phyloP scores from a whole-genome alignment of 2,797 vertebrate species.

The Catamblyrhynchus diadema region DNA sequence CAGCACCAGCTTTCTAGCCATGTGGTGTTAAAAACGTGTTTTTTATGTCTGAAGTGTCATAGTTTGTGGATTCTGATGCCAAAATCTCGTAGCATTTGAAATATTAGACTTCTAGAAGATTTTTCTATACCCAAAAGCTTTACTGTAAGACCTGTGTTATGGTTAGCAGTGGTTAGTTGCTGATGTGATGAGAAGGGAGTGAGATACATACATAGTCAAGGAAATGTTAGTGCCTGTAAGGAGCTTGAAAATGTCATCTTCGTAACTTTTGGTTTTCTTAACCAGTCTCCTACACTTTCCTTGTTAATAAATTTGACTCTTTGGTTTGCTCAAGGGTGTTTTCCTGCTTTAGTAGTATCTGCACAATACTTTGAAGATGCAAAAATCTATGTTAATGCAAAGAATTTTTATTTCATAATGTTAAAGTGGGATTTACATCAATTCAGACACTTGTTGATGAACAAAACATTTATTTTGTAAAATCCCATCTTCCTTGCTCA shows the following conservation, averaged over 20 bases:
- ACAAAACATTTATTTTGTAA: neutral
- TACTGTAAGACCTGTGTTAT: neutral
- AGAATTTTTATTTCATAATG: neutral
- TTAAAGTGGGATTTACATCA: neutral
- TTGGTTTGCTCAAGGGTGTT: neutral
- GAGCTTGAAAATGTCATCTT: neutral
- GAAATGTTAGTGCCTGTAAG: neutral
- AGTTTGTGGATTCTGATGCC: neutral
- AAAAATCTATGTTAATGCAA: neutral
- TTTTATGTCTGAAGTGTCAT: neutral
- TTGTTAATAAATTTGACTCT: neutral
- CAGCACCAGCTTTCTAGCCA: neutral
- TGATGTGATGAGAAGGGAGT: neutral
- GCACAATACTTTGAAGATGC: neutral
- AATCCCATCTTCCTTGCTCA: neutral
- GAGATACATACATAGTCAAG: neutral
- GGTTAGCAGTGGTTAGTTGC: neutral
- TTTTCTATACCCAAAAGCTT: neutral
- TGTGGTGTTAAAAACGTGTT: accelerated
- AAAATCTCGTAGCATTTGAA: neutral
- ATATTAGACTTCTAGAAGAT: neutral
- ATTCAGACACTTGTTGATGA: neutral
- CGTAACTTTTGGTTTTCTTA: neutral
- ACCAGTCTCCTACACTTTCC: neutral
- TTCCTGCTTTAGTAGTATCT: neutral